Percentiles rank a stretch among this genome's conserved stretches.
These are phyloP conservation scores for Prosapia bicincta DNA, from an alignment of 2,888 invertebrate species.

Conservation along the genomic window DNA sequence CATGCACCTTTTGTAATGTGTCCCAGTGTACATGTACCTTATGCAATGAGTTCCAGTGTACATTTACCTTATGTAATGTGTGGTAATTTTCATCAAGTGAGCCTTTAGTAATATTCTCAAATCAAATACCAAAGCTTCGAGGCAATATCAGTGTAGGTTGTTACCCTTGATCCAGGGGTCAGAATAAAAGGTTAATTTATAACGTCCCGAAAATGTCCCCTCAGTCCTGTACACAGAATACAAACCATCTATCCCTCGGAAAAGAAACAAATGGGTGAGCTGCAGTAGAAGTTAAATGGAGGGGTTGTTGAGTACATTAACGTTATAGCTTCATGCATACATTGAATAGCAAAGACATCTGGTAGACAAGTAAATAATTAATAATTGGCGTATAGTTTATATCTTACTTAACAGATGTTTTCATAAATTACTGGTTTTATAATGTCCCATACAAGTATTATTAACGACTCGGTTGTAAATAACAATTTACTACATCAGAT, in stretches of 20 bases:
- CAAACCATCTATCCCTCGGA: not conserved
- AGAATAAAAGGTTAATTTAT: not conserved
- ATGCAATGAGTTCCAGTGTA: no score
- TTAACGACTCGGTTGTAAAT: no score
- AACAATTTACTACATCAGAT: no score
- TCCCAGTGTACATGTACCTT: no score
- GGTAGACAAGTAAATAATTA: not conserved
- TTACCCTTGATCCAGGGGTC: not conserved
- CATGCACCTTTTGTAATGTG: no score
- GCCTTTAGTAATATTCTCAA: no score
- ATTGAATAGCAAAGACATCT: not conserved
- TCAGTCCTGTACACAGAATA: not conserved
- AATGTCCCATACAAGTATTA: no score
- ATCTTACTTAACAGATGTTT: no score
- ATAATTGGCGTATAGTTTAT: not conserved
- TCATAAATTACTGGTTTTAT: no score
- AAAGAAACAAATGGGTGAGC: not conserved
- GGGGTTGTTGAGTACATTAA: not conserved
- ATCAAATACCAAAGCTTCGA: no score
- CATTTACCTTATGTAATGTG: no score
- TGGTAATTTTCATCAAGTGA: no score
- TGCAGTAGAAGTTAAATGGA: not conserved
- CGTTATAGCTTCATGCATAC: not conserved
- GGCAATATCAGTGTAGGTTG: not conserved
- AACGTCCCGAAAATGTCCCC: not conserved